These are phyloP conservation scores for Setipinna tenuifilis DNA, from an alignment of 2,797 vertebrate genomes.

Conservation along the genomic window DNA sequence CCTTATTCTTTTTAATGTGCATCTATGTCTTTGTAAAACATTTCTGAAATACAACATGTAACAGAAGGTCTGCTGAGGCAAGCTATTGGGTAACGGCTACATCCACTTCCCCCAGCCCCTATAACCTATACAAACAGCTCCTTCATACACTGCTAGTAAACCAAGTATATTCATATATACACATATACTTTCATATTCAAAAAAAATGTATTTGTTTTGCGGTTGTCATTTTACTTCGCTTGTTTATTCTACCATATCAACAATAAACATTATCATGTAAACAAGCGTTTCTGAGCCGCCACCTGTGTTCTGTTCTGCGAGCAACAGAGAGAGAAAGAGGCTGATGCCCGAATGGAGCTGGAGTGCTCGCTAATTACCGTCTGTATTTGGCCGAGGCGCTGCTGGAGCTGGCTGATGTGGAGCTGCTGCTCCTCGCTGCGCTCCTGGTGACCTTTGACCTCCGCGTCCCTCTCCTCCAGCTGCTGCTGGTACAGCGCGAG, in stretches of 20 bases:
- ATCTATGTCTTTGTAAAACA: not conserved
- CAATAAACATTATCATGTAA: no score
- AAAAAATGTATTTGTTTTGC: no score
- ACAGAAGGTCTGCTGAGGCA: not conserved
- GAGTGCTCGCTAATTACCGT: constrained; percentile 69
- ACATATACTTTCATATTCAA: not conserved
- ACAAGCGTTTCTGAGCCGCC: no score
- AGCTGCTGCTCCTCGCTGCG: constrained; percentile 76
- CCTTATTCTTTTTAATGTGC: not conserved
- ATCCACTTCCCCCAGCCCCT: not conserved
- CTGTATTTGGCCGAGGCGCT: constrained; percentile 75
- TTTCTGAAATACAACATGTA: not conserved
- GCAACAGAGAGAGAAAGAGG: no score
- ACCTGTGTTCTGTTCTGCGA: no score
- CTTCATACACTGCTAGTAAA: not conserved
- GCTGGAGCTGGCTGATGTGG: constrained; percentile 77
- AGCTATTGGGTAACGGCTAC: not conserved
- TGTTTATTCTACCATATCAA: no score
- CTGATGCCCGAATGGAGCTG: no score
- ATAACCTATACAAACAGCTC: not conserved
- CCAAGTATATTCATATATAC: not conserved
- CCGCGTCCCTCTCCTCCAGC: constrained; percentile 80
- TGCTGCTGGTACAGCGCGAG: constrained; percentile 86
- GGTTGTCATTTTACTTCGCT: no score
- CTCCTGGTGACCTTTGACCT: constrained; percentile 75